These are phyloP conservation scores for Microplitis mediator DNA, from an alignment of 1,140 invertebrate genomes.

Conservation along the genomic window DNA sequence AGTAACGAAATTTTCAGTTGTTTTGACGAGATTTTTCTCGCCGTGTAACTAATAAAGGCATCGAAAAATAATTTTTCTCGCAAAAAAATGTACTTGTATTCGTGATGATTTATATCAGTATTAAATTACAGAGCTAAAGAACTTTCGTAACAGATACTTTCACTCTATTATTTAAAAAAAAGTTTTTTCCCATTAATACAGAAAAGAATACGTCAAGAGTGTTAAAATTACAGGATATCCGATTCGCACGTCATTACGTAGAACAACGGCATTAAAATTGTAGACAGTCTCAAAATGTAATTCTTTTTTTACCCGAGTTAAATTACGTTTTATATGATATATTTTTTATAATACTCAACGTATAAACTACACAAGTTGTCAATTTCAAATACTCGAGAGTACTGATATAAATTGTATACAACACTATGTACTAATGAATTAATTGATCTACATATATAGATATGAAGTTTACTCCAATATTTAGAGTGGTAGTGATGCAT, in stretches of 20 bases:
- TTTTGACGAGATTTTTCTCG: no score
- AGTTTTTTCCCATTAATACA: no score
- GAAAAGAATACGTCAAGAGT: slow-evolving; percentile 3
- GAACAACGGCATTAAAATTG: slow-evolving; percentile 6
- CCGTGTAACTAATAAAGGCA: no score
- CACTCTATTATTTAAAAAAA: no score
- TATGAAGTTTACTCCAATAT: not conserved
- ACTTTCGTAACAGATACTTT: no score
- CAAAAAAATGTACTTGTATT: no score
- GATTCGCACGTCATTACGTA: slow-evolving; percentile 16
- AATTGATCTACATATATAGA: not conserved
- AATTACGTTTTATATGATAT: not conserved
- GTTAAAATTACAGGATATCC: slow-evolving; percentile 10
- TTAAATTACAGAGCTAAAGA: no score
- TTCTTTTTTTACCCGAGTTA: not conserved
- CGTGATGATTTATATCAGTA: no score
- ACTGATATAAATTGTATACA: not conserved
- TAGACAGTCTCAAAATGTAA: not conserved
- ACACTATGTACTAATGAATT: not conserved
- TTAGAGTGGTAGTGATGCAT: not conserved
- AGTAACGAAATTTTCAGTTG: no score
- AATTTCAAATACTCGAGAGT: not conserved
- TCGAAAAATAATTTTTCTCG: no score
- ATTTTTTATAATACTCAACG: not conserved
- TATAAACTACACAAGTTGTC: not conserved